phyloP scores from a whole-genome alignment of 2,113 vertebrate species.

The Benitochromis conjunctus region DNA sequence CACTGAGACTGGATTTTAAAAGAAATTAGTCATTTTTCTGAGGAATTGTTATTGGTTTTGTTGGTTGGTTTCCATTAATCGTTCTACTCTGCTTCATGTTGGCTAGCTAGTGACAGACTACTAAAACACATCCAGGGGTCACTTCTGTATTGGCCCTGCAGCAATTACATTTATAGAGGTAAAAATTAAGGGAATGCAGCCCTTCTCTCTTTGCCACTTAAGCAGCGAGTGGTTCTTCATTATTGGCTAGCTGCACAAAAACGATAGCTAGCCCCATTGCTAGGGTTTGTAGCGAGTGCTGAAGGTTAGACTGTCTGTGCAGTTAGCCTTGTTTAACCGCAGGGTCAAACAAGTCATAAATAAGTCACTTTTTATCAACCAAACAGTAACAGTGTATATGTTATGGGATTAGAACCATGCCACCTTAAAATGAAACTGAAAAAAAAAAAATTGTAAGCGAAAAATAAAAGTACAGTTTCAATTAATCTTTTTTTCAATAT shows the following conservation, averaged over 20 bases:
- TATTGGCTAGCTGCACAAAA: fast-evolving
- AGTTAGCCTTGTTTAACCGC: background rate
- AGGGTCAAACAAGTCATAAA: background rate
- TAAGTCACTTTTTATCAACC: background rate
- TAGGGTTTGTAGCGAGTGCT: background rate
- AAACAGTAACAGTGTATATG: background rate
- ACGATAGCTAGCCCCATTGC: background rate
- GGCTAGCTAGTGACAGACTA: too few species aligned
- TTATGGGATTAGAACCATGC: too few species aligned
- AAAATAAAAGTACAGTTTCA: too few species aligned
- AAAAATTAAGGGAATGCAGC: background rate
- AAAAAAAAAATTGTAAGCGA: too few species aligned
- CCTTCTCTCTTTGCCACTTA: background rate
- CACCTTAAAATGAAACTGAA: too few species aligned
- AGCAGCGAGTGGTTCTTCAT: background rate
- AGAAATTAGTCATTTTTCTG: too few species aligned
- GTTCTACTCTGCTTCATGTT: too few species aligned
- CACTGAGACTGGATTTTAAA: too few species aligned
- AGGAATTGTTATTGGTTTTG: too few species aligned
- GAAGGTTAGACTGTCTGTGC: background rate
- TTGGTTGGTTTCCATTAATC: too few species aligned
- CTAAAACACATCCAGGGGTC: too few species aligned
- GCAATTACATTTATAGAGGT: background rate
- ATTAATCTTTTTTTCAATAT: too few species aligned
- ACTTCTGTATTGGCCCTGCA: background rate